Conservation (phyloP, 2,888 invertebrate genomes). For the Strigamia transsilvanica region DNA sequence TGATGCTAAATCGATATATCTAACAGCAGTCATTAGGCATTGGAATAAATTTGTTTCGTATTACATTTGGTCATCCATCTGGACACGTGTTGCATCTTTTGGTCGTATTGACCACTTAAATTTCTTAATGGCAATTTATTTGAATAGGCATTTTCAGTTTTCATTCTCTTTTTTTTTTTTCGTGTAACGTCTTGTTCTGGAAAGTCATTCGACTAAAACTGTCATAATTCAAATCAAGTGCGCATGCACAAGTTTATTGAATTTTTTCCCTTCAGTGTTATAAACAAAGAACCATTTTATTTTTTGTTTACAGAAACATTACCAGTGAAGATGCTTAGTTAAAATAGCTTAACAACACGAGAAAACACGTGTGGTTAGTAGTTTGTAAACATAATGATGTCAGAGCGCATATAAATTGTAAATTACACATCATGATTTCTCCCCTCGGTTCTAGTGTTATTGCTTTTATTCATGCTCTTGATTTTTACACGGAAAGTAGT, state of each 20-base stretch:
- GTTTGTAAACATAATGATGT: constrained; percentile 10
- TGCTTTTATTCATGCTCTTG: constrained; percentile 17
- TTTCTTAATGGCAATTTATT: constrained; percentile 42
- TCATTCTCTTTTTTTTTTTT: neutral
- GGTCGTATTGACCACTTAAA: constrained; percentile 43
- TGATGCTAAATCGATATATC: constrained; percentile 48
- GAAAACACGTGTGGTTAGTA: neutral
- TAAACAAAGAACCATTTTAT: neutral
- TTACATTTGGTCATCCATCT: constrained; percentile 48
- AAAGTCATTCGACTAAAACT: constrained; percentile 19
- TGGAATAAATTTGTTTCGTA: constrained; percentile 43
- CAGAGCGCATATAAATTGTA: constrained; percentile 25
- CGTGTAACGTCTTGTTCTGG: neutral
- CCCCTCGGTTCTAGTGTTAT: constrained; percentile 29
- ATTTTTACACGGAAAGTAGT: neutral
- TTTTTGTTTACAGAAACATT: neutral
- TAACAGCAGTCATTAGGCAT: constrained; percentile 49
- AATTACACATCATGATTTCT: neutral
- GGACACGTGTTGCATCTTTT: constrained; percentile 49
- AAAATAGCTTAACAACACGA: neutral
- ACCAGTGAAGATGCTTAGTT: neutral
- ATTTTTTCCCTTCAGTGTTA: neutral
- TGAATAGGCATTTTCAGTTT: constrained; percentile 30
- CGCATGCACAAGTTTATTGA: neutral
- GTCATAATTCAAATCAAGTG: neutral